Evolutionary conservation across 2,797 vertebrate genomes (phyloP).

Genomic region (Anniella stebbinsi): DNA sequence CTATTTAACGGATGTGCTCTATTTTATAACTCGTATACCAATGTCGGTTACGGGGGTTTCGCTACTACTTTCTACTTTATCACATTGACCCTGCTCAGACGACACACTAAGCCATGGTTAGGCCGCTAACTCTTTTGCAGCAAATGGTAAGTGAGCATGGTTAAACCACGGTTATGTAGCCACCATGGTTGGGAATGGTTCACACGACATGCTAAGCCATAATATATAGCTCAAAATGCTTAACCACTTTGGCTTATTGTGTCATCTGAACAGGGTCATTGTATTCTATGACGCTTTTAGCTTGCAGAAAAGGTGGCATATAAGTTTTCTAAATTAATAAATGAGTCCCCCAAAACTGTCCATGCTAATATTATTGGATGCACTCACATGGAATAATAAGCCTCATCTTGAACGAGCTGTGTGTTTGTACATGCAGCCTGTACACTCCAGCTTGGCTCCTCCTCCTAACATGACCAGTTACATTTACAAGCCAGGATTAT

Average conservation of each 20-base stretch:
- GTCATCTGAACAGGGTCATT: too few species aligned
- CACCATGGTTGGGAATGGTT: too few species aligned
- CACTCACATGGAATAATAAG: not conserved
- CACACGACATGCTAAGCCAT: too few species aligned
- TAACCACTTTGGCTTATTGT: too few species aligned
- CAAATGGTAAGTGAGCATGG: too few species aligned
- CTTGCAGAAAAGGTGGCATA: not conserved
- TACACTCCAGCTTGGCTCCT: not conserved
- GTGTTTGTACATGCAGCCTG: not conserved
- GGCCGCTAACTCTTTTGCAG: too few species aligned
- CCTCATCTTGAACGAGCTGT: not conserved
- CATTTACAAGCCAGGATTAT: not conserved
- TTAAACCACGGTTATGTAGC: too few species aligned
- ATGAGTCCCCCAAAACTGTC: not conserved
- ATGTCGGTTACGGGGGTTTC: not conserved
- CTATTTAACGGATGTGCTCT: not conserved
- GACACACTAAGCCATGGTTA: too few species aligned
- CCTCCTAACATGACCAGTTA: not conserved
- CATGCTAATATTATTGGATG: not conserved
- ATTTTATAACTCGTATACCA: not conserved
- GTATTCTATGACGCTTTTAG: not conserved
- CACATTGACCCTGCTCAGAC: not conserved
- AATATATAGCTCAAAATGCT: too few species aligned
- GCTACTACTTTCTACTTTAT: not conserved
- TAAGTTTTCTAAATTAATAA: not conserved